A percentile compares a stretch with the other conserved stretches of the same genome.
phyloP scores from a whole-genome alignment of 2,113 vertebrate species.

The Tragelaphus imberbis region DNA sequence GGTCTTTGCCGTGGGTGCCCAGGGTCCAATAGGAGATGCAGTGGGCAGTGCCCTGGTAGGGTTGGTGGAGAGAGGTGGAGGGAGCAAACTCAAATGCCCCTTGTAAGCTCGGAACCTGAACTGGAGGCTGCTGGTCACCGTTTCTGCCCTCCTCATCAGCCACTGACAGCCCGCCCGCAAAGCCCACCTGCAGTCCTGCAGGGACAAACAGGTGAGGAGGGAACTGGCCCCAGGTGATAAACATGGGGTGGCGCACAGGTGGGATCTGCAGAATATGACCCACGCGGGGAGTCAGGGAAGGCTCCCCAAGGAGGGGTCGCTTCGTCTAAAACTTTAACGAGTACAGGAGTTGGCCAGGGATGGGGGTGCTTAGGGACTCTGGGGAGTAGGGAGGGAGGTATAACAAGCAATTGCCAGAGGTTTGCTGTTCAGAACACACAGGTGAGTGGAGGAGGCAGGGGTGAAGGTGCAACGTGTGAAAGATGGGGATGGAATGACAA shows the following conservation, averaged over 20 bases:
- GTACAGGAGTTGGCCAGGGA: not conserved
- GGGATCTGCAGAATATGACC: not conserved
- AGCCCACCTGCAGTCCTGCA: not conserved
- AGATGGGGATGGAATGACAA: no score
- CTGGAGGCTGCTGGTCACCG: accelerated
- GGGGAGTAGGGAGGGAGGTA: not conserved
- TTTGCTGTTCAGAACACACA: accelerated
- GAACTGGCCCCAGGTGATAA: accelerated
- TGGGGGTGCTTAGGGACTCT: no score
- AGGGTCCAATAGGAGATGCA: not conserved
- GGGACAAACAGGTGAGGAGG: not conserved
- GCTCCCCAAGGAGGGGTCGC: no score
- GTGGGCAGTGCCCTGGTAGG: not conserved
- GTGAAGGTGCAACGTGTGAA: accelerated
- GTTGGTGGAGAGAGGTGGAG: not conserved
- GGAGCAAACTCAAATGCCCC: accelerated
- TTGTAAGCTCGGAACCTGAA: no score
- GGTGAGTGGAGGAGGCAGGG: accelerated
- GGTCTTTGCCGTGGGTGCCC: not conserved
- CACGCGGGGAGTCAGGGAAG: not conserved
- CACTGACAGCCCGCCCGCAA: not conserved
- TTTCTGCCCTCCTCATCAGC: not conserved
- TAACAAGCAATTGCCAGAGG: not conserved
- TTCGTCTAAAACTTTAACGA: not conserved
- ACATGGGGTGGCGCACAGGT: accelerated